These are phyloP conservation scores for Amphimallon solstitiale DNA, from an alignment of 2,888 invertebrate species.

Conservation along the genomic window DNA sequence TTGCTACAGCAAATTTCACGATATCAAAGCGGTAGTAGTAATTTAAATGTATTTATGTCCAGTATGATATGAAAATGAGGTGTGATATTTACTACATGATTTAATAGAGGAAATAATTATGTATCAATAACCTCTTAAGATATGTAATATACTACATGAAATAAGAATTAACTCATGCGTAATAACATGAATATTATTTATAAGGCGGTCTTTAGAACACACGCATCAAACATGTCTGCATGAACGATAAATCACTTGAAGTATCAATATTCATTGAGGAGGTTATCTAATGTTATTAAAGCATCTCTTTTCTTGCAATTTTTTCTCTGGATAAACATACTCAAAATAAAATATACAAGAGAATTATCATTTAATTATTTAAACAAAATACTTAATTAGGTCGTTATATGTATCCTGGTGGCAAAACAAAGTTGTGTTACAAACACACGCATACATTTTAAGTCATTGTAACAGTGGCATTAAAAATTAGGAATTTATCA, in stretches of 20 bases:
- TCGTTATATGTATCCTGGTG: too few relatives aligned
- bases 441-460: background rate
- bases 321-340: constrained; percentile 2
- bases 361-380: constrained; percentile 19
- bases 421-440: background rate
- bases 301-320: constrained; percentile 11
- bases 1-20: too few relatives aligned
- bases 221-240: constrained; percentile 11
- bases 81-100: too few relatives aligned
- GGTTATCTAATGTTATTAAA: constrained; percentile 18
- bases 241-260: constrained; percentile 15
- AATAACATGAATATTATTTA: too few relatives aligned
- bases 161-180: too few relatives aligned
- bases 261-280: background rate
- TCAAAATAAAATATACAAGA: background rate
- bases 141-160: too few relatives aligned
- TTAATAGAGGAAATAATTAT: too few relatives aligned
- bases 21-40: too few relatives aligned
- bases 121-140: too few relatives aligned
- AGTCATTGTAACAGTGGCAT: background rate
- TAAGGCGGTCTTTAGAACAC: constrained; percentile 2
- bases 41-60: too few relatives aligned
- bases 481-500: constrained; percentile 5
- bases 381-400: constrained; percentile 20
- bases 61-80: too few relatives aligned